Evolutionary conservation across 1,140 invertebrate species (phyloP).

Genomic region (Aphaenogaster ashmeadi): DNA sequence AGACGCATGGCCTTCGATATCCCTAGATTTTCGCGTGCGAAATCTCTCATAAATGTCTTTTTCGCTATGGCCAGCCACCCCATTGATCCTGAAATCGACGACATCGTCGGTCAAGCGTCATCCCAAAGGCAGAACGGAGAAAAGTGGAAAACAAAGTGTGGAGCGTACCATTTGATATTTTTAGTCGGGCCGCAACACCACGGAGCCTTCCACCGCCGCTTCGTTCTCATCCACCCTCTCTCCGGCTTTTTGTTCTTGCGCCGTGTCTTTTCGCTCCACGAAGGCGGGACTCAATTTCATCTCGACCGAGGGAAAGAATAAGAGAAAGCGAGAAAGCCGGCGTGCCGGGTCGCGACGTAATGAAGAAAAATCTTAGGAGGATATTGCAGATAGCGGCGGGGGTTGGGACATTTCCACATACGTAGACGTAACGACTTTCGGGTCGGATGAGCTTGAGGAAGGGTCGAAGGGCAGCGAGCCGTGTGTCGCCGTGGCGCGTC

Average conservation of each 20-base stretch:
- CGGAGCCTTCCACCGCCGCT: slow-evolving; percentile 25
- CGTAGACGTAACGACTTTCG: slow-evolving; percentile 68
- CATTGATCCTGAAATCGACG: slow-evolving; percentile 27
- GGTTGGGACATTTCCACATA: slow-evolving; percentile 67
- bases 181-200: slow-evolving; percentile 45
- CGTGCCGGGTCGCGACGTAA: slow-evolving; percentile 56
- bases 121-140: background rate
- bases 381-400: slow-evolving; percentile 63
- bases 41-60: slow-evolving; percentile 14
- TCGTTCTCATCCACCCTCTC: slow-evolving; percentile 52
- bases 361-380: slow-evolving; percentile 75
- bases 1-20: background rate
- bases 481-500: slow-evolving; percentile 57
- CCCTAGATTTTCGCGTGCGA: background rate
- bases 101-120: slow-evolving; percentile 13
- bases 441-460: slow-evolving; percentile 40
- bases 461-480: slow-evolving; percentile 50
- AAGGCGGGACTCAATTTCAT: slow-evolving; percentile 68
- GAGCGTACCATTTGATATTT: slow-evolving; percentile 57
- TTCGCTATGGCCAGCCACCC: background rate
- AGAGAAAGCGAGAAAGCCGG: slow-evolving; percentile 49
- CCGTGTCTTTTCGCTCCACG: slow-evolving; percentile 50
- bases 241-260: slow-evolving; percentile 31
- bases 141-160: slow-evolving; percentile 44
- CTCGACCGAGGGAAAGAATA: slow-evolving; percentile 43